A percentile compares a stretch with the other conserved stretches of the same genome.
These are phyloP conservation scores for Esox masquinongy DNA, from an alignment of 2,797 vertebrate genomes.

Conservation along the genomic window DNA sequence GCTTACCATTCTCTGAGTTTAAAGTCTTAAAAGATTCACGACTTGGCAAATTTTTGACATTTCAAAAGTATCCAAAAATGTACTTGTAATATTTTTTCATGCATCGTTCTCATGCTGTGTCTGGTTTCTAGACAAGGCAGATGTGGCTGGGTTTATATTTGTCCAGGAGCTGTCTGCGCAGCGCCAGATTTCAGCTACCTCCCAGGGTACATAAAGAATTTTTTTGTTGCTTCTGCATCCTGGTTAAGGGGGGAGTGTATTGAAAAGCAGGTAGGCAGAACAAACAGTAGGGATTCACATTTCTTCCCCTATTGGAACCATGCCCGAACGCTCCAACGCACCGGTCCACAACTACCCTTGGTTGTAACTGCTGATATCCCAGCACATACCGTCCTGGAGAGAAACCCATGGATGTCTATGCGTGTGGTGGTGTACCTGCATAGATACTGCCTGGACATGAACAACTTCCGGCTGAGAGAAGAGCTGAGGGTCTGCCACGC, in stretches of 20 bases:
- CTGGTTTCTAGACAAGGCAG: background rate
- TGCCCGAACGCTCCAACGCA: background rate
- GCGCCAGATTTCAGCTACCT: too few species aligned
- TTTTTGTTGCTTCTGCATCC: too few species aligned
- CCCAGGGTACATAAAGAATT: too few species aligned
- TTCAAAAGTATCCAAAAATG: too few species aligned
- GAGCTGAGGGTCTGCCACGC: constrained; percentile 71
- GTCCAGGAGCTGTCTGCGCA: too few species aligned
- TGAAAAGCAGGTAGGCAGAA: background rate
- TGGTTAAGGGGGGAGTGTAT: background rate
- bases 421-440: constrained; percentile 72
- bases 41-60: too few species aligned
- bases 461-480: constrained; percentile 75
- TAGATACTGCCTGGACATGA: constrained; percentile 78
- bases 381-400: too few species aligned
- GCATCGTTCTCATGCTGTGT: background rate
- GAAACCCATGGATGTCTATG: background rate
- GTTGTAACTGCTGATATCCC: too few species aligned
- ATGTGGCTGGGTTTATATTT: background rate
- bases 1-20: background rate
- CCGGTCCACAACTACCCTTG: background rate
- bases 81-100: too few species aligned
- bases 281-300: background rate
- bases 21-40: too few species aligned
- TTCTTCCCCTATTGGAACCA: background rate